Evolutionary conservation across 2,888 invertebrate species (phyloP), one percentile per base, ranked within the genome.

Genomic region (Andrena camellia): DNA sequence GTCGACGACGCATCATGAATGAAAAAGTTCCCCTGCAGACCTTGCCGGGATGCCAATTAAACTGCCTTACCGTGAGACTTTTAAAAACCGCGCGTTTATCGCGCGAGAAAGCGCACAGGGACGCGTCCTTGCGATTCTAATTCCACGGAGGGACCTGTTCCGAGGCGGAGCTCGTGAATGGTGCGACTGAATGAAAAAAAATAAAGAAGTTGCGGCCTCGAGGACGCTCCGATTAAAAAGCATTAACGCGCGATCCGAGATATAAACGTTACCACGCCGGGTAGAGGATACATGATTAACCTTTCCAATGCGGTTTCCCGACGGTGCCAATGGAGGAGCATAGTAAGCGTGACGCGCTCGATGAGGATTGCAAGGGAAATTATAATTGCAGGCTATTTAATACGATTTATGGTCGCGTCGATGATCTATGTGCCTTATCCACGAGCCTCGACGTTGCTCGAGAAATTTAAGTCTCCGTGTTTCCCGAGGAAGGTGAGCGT

Each of bases 41-140:
- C 59, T 86, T 68, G 50, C 26, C 60, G 13, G 17, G 33, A 35
- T 57, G 26, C 54, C 72, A 84, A 84, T 84, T 84, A 83, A 75
- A 50, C 20, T 54, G 68, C 26, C 26, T 72, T 62, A 50, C 67
- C 42, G 64, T 68, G 60, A 52, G 59, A 77, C 26, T 69, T 42
- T 8, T 42, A 63, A 71, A 69, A 78, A 66, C 42, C 50, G 23
- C 67, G 31, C 20, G 57, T 26, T 50, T 26, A 26, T 59, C 23
- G 57, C 59, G 63, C 60, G 64, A 73, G 59, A 42, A 81, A 74
- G 76, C 29, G 23, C 63, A 57, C 57, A 72, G 35, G 60, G 60
- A 74, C 74, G 20, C 26, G 78, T 70, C 85, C 87, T 86, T 86
- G 86, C 70, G 60, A 76, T 72, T 75, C 75, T 70, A 74, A 79